These are phyloP conservation scores for Phortica variegata DNA, from an alignment of 1,140 invertebrate species.

Conservation along the genomic window DNA sequence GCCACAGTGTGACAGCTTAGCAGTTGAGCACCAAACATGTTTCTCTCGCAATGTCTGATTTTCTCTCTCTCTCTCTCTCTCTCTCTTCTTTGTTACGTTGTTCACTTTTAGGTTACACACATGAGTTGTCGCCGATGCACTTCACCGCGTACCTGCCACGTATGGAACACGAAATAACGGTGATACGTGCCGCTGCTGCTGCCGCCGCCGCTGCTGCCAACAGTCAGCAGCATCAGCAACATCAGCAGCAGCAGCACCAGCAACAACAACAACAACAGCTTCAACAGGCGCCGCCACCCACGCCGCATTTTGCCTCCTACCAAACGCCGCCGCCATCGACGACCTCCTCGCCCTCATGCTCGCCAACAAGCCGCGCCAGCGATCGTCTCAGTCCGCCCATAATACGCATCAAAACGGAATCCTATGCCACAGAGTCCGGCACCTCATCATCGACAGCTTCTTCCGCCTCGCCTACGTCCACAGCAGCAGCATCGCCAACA, in stretches of 20 bases:
- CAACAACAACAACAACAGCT: too few relatives aligned
- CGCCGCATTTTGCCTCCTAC: conserved; percentile 38
- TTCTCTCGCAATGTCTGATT: too few relatives aligned
- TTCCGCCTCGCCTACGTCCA: neutral
- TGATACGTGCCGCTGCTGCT: conserved; percentile 52
- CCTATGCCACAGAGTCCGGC: neutral
- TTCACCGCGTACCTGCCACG: conserved; percentile 65
- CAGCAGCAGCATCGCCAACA: neutral
- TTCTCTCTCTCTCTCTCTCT: too few relatives aligned
- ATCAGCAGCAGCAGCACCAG: conserved; percentile 7
- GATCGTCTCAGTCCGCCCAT: conserved; percentile 40
- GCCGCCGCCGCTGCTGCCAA: conserved; percentile 41
- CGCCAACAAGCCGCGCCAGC: conserved; percentile 31
- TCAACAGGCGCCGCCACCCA: neutral
- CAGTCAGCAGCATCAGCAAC: conserved; percentile 27
- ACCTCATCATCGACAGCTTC: too few relatives aligned
- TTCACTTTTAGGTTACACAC: conserved; percentile 60
- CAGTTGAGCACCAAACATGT: too few relatives aligned
- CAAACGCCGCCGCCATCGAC: conserved; percentile 53
- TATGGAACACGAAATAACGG: conserved; percentile 60
- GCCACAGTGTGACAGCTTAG: too few relatives aligned
- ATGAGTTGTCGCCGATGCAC: conserved; percentile 65
- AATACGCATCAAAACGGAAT: conserved; percentile 39
- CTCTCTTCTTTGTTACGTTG: neutral
- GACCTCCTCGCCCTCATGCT: conserved; percentile 47